These are phyloP conservation scores for Alsophila aescularia DNA, from an alignment of 2,888 invertebrate genomes.

Conservation along the genomic window DNA sequence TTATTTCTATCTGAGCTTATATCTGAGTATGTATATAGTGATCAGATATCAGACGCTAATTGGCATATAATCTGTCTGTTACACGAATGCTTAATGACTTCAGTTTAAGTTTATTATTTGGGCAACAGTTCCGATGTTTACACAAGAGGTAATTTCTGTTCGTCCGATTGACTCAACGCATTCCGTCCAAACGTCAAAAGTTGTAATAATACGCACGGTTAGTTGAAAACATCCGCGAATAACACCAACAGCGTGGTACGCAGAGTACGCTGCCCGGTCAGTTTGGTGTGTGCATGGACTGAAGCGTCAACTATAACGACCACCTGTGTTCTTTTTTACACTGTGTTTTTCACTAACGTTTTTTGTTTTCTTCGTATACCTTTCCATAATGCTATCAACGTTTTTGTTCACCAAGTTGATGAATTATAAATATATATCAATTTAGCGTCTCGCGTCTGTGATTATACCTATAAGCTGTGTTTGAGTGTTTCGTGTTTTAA, in stretches of 20 bases:
- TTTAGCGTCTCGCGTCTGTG: too few relatives aligned
- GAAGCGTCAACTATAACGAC: constrained; percentile 27
- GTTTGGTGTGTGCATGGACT: constrained; percentile 45
- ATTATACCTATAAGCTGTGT: too few relatives aligned
- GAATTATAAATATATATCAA: too few relatives aligned
- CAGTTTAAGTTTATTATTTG: too few relatives aligned
- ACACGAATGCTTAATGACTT: too few relatives aligned
- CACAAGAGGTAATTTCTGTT: constrained; percentile 11
- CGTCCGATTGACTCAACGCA: constrained; percentile 31
- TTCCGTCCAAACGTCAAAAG: constrained; percentile 7
- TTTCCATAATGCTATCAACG: too few relatives aligned
- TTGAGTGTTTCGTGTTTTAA: too few relatives aligned
- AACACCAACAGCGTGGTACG: constrained; percentile 13
- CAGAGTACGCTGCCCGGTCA: constrained; percentile 1
- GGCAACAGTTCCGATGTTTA: background rate
- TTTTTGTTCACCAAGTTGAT: too few relatives aligned
- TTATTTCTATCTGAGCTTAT: too few relatives aligned
- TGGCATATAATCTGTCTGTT: too few relatives aligned
- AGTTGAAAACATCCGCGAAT: constrained; percentile 37
- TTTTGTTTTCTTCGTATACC: constrained; percentile 3
- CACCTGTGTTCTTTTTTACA: constrained; percentile 35
- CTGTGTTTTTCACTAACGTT: constrained; percentile 41
- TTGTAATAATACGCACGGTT: constrained; percentile 46
- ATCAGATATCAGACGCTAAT: too few relatives aligned
- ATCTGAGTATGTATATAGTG: too few relatives aligned